Evolutionary conservation across 2,113 vertebrate genomes (phyloP).

Genomic region (Hippoglossus stenolepis): DNA sequence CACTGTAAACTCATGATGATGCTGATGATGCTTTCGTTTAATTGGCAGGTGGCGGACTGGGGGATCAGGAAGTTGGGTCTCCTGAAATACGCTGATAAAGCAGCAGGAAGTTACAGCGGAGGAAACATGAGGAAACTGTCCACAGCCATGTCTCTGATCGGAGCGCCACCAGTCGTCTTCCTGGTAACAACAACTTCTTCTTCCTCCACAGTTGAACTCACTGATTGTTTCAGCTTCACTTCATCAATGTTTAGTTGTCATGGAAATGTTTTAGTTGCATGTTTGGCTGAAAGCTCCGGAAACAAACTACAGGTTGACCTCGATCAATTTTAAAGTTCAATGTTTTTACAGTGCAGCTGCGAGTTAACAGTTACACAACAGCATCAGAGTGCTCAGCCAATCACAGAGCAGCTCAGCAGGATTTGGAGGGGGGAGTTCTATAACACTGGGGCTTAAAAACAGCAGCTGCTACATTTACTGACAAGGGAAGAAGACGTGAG

Average conservation of each 20-base stretch:
- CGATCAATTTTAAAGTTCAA: neutral
- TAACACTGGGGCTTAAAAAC: slow-evolving; percentile 18
- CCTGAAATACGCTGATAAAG: slow-evolving; percentile 92
- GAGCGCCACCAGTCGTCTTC: slow-evolving; percentile 95
- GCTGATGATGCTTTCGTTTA: slow-evolving; percentile 66
- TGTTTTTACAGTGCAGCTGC: neutral
- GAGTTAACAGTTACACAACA: slow-evolving; percentile 27
- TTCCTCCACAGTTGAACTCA: too few species aligned
- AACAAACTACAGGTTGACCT: neutral
- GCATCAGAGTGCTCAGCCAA: slow-evolving; percentile 26
- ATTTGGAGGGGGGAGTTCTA: neutral
- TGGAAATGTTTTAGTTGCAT: neutral
- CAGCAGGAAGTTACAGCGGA: slow-evolving; percentile 94
- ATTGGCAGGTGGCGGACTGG: slow-evolving; percentile 91
- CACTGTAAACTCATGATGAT: slow-evolving; percentile 65
- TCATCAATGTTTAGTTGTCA: neutral
- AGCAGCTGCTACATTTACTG: slow-evolving; percentile 10
- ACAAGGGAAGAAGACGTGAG: neutral
- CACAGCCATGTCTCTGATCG: slow-evolving; percentile 95
- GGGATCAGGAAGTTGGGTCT: slow-evolving; percentile 94
- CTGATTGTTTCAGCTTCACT: neutral
- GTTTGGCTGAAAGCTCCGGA: neutral
- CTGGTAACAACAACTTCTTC: slow-evolving; percentile 81
- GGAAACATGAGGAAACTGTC: slow-evolving; percentile 98
- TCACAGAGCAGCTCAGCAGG: slow-evolving; percentile 37